Evolutionary conservation across 2,888 invertebrate genomes (phyloP).

Genomic region (Zygothrica quintamaculata): DNA sequence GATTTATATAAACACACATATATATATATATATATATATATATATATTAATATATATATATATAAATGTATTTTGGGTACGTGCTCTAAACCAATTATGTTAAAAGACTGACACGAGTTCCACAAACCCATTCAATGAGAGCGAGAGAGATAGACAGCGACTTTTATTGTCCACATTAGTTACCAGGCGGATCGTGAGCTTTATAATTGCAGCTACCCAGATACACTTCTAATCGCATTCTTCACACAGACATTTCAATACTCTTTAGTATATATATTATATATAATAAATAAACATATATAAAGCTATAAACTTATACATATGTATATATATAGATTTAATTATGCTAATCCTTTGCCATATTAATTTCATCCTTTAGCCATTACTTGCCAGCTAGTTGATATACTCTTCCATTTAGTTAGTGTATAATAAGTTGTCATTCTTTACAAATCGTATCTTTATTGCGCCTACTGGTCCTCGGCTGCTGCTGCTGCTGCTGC

Average conservation of each 20-base stretch:
- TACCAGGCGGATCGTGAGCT: slow-evolving; percentile 54
- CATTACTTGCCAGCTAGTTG: background rate
- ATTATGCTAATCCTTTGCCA: too few species aligned
- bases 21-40: background rate
- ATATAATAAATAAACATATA: too few species aligned
- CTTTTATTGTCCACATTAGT: slow-evolving; percentile 58
- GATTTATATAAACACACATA: slow-evolving; percentile 9
- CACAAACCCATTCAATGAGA: background rate
- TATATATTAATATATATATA: slow-evolving; percentile 1
- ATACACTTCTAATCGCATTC: background rate
- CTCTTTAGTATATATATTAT: background rate
- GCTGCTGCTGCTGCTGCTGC: too few species aligned
- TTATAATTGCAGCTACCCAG: slow-evolving; percentile 47
- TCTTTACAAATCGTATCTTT: slow-evolving; percentile 37
- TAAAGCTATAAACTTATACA: too few species aligned
- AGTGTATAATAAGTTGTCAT: slow-evolving; percentile 41
- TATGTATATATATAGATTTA: too few species aligned
- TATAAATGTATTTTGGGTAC: too few species aligned
- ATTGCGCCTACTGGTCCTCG: slow-evolving; percentile 38
- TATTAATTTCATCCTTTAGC: too few species aligned
- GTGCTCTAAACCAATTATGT: slow-evolving; percentile 68
- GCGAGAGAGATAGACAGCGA: slow-evolving; percentile 19
- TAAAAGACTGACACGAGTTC: slow-evolving; percentile 64
- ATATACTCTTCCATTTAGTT: background rate
- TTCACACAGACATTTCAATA: slow-evolving; percentile 9